These are phyloP conservation scores for Polydesmus complanatus DNA, from an alignment of 2,888 invertebrate species.

Conservation along the genomic window DNA sequence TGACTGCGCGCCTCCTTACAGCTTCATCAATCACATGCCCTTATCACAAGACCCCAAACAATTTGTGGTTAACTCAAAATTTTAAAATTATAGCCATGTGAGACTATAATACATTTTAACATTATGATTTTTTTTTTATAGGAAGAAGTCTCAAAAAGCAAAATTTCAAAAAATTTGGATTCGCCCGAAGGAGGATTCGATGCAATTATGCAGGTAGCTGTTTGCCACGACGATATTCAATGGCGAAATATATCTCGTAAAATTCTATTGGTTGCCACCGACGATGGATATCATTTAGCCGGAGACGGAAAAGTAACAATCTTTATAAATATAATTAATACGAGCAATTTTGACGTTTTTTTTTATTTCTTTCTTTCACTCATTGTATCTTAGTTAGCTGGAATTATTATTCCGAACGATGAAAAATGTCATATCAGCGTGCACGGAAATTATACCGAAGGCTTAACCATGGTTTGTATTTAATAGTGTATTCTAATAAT, in stretches of 20 bases:
- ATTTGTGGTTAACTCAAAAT: too few species aligned
- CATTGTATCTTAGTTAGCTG: too few species aligned
- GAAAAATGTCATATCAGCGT: constrained; percentile 33
- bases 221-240: constrained; percentile 73
- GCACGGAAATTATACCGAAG: constrained; percentile 28
- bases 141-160: constrained; percentile 22
- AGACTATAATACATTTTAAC: too few species aligned
- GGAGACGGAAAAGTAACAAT: constrained; percentile 99
- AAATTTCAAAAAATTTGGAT: constrained; percentile 42
- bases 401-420: constrained; percentile 33
- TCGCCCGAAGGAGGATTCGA: constrained; percentile 80
- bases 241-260: constrained; percentile 89
- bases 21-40: constrained; percentile 85
- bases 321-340: too few species aligned
- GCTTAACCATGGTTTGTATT: constrained; percentile 19
- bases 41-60: too few species aligned
- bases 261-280: constrained; percentile 91
- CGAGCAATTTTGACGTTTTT: too few species aligned
- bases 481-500: constrained; percentile 58
- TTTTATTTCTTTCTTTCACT: too few species aligned
- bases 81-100: too few species aligned
- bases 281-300: constrained; percentile 97
- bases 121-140: too few species aligned
- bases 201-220: constrained; percentile 97
- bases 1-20: constrained; percentile 87